Evolutionary conservation across 2,888 invertebrate genomes (phyloP).

Genomic region (Diploptera punctata): DNA sequence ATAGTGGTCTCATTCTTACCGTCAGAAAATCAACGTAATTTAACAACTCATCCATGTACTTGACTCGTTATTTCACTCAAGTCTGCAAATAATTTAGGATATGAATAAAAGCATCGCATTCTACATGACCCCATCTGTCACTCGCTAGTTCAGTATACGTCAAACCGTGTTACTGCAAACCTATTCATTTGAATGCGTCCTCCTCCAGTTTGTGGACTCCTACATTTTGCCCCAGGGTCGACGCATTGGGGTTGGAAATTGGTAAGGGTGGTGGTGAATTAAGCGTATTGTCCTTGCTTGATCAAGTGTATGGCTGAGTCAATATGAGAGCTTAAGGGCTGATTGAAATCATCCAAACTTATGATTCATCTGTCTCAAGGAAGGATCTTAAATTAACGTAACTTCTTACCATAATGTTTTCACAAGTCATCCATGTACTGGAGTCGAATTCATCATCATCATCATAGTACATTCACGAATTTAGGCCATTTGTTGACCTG

Average conservation of each 20-base stretch:
- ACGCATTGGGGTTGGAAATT: slow-evolving; percentile 21
- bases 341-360: slow-evolving; percentile 1
- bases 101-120: slow-evolving; percentile 6
- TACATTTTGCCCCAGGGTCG: slow-evolving; percentile 12
- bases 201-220: not conserved
- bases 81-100: not conserved
- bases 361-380: slow-evolving; percentile 3
- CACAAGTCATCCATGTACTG: too few relatives aligned
- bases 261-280: slow-evolving; percentile 29
- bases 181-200: slow-evolving; percentile 8
- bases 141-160: slow-evolving; percentile 8
- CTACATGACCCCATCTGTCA: slow-evolving; percentile 23
- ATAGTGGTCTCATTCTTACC: too few relatives aligned
- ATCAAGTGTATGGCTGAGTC: slow-evolving; percentile 22
- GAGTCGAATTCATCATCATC: too few relatives aligned
- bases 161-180: slow-evolving; percentile 18
- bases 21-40: too few relatives aligned
- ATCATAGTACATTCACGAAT: too few relatives aligned
- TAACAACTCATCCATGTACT: not conserved
- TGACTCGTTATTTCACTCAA: not conserved
- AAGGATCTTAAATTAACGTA: too few relatives aligned
- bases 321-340: not conserved
- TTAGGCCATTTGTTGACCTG: too few relatives aligned
- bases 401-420: too few relatives aligned
- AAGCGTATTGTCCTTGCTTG: slow-evolving; percentile 23